Conservation (phyloP, 1,140 invertebrate species). For the Heterodera schachtii region DNA sequence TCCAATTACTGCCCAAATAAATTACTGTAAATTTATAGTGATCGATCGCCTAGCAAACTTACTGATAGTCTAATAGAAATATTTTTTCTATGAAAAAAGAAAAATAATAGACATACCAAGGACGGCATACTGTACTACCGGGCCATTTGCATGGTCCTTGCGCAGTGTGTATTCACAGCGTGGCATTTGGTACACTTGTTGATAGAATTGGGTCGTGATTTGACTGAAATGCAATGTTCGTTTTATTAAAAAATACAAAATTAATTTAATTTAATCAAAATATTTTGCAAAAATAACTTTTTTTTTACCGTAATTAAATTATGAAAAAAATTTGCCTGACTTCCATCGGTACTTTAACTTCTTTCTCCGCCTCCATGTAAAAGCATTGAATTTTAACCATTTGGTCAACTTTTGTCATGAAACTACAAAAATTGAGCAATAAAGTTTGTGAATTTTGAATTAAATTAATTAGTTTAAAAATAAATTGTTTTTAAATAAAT, state of each 20-base stretch:
- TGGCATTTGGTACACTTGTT: constrained; percentile 65
- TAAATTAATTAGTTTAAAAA: constrained; percentile 10
- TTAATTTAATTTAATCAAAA: neutral
- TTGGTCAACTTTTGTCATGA: constrained; percentile 66
- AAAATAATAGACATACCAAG: constrained; percentile 38
- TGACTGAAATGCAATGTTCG: constrained; percentile 50
- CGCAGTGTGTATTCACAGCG: constrained; percentile 62
- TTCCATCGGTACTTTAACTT: constrained; percentile 61
- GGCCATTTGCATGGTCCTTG: constrained; percentile 62
- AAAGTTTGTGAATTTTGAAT: no score
- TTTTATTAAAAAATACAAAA: neutral
- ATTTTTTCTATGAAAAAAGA: no score
- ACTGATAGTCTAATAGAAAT: no score
- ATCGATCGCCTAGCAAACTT: no score
- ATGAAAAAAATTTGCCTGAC: constrained; percentile 52
- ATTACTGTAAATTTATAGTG: no score
- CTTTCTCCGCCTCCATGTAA: constrained; percentile 65
- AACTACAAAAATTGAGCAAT: constrained; percentile 37
- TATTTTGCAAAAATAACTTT: no score
- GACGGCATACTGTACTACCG: constrained; percentile 61
- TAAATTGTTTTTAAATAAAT: constrained; percentile 17
- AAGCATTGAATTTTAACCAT: constrained; percentile 65
- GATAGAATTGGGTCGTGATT: constrained; percentile 65
- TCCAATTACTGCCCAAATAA: no score
- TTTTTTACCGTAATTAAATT: neutral